phyloP scores from a whole-genome alignment of 2,888 invertebrate species.

The Platerodrilus igneus region DNA sequence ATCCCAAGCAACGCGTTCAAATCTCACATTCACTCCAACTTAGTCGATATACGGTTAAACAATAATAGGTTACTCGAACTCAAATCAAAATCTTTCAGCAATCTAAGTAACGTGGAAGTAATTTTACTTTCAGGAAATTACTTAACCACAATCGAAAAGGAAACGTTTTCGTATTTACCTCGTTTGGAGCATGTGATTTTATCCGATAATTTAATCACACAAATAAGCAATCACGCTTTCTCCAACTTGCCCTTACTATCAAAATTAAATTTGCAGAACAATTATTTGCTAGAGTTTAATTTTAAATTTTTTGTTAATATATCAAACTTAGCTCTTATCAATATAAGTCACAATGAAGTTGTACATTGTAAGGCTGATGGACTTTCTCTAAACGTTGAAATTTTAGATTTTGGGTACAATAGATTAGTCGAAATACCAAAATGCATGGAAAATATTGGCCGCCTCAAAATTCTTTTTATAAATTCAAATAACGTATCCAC shows the following conservation, averaged over 20 bases:
- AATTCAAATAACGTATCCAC: conserved; percentile 68
- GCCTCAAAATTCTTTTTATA: conserved; percentile 65
- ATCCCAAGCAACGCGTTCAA: conserved; percentile 67
- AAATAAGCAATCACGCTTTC: conserved; percentile 70
- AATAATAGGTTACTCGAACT: conserved; percentile 73
- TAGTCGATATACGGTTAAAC: conserved; percentile 75
- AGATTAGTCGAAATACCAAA: conserved; percentile 62
- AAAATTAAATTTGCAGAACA: conserved; percentile 76
- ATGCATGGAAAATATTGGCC: conserved; percentile 61
- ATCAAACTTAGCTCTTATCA: conserved; percentile 67
- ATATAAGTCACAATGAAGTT: conserved; percentile 69
- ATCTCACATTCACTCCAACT: conserved; percentile 62
- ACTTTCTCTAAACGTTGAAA: conserved; percentile 57
- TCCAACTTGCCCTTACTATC: conserved; percentile 70
- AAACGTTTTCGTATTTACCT: conserved; percentile 72
- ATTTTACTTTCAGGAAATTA: conserved; percentile 76
- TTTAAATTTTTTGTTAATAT: conserved; percentile 65
- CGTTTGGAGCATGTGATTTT: conserved; percentile 77
- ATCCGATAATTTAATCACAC: conserved; percentile 73
- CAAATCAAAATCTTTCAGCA: conserved; percentile 65
- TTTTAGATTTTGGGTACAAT: conserved; percentile 69
- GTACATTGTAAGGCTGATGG: conserved; percentile 48
- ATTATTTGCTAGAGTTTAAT: conserved; percentile 66
- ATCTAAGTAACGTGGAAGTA: conserved; percentile 68
- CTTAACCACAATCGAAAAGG: conserved; percentile 63